Evolutionary conservation across 1,140 invertebrate species (phyloP), one percentile per base, ranked within the genome.

Genomic region (Macrobrachium nipponense): DNA sequence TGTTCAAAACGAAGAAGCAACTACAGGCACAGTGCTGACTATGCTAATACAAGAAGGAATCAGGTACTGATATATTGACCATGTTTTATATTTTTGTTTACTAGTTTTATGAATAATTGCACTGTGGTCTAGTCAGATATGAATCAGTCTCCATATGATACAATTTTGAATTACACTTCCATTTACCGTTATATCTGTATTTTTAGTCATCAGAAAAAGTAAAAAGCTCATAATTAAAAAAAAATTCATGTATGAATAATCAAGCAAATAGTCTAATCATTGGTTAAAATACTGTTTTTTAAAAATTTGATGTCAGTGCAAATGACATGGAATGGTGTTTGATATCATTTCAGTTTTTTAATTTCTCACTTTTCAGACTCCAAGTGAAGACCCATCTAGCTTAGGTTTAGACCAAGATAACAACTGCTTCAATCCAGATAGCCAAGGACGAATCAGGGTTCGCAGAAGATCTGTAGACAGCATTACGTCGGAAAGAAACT

Each of bases 1-100:
- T 93, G 92, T 85, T 90, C 91, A 36, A 89, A 91, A 51, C 78
- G 90, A 90, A 75, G 84, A 73, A 75, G 58, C 82, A 77, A 66
- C 88, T 59, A 85, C 88, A 80, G 66, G 86, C 80, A 72, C 58
- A 5, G 72, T 75, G 51, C 82, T 86, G 27, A 84, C 80, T 43
- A 73, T 82, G 27, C 78, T 72, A 76, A 86, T 64, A 43, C 75
- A n/a, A 75, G 81, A 36, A 73, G 73, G 62, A 14, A 59, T 36
- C 82, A 83, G 73, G 82, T 83, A 51, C 12, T 51, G 0, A 7
- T 51, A 51, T 51, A 51, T 8, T 51, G 2, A 10, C 0, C 8
- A 8, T 51, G 7, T 51, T 51, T 12, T 51, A 51, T 51, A 6
- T 51, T 51, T 51, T 12, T 51, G 7, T 51, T 2, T 51, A 51